Evolutionary conservation across 2,113 vertebrate species (phyloP).

Genomic region (Myxocyprinus asiaticus): DNA sequence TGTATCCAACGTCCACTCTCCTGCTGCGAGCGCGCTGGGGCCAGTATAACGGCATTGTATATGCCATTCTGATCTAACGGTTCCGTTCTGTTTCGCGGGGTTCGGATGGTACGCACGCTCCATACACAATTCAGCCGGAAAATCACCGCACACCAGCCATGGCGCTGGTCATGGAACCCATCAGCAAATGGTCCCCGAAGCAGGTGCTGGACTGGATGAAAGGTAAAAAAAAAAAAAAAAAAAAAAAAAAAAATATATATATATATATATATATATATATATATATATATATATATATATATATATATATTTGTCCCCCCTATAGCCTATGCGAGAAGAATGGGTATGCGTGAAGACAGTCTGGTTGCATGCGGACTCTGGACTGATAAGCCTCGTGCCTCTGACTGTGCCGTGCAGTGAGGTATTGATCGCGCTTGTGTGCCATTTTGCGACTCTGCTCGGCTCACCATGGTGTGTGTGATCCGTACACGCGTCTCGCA

Average conservation of each 20-base stretch:
- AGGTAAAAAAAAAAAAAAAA: too few species aligned
- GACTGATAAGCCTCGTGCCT: background rate
- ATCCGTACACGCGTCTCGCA: slow-evolving; percentile 39
- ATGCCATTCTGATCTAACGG: slow-evolving; percentile 39
- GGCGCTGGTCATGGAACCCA: slow-evolving; percentile 83
- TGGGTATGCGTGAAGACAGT: background rate
- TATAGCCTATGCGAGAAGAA: background rate
- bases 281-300: too few species aligned
- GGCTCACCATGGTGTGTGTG: slow-evolving; percentile 38
- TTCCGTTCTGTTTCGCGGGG: slow-evolving; percentile 24
- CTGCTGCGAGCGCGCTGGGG: slow-evolving; percentile 58
- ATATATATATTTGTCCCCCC: background rate
- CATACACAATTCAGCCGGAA: slow-evolving; percentile 57
- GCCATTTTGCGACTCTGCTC: slow-evolving; percentile 47
- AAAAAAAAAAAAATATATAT: too few species aligned
- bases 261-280: background rate
- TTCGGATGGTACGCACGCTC: slow-evolving; percentile 45
- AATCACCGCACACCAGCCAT: slow-evolving; percentile 74
- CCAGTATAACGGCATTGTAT: slow-evolving; percentile 45
- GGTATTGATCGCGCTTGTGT: slow-evolving; percentile 45
- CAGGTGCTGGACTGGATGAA: slow-evolving; percentile 85
- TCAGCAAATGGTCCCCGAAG: slow-evolving; percentile 83
- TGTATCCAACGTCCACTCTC: slow-evolving; percentile 69
- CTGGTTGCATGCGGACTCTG: background rate
- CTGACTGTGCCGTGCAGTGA: slow-evolving; percentile 3